Conservation (phyloP, 1,140 invertebrate genomes). For the Brachionus koreanus region DNA sequence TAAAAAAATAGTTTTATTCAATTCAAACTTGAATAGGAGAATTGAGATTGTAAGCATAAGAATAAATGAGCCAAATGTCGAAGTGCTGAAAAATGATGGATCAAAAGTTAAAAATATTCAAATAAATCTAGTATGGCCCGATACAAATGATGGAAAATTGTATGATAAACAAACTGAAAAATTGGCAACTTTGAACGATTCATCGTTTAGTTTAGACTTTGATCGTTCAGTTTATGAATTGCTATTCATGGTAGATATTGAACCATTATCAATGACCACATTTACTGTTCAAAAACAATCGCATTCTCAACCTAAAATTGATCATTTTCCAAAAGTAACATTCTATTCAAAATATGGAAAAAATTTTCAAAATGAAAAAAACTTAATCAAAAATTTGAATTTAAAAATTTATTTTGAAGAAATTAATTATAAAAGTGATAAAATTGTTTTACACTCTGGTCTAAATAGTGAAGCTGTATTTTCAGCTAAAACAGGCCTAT, state of each 20-base stretch:
- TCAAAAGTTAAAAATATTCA: slow-evolving; percentile 7
- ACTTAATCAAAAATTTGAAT: not conserved
- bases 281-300: not conserved
- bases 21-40: slow-evolving; percentile 32
- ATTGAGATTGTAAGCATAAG: slow-evolving; percentile 2
- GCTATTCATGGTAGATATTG: slow-evolving; percentile 12
- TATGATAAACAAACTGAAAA: not conserved
- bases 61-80: not conserved
- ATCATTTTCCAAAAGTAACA: slow-evolving; percentile 2
- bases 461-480: slow-evolving; percentile 27
- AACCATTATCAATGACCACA: slow-evolving; percentile 6
- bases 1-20: slow-evolving; percentile 27
- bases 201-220: not conserved
- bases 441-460: not conserved
- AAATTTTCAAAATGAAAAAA: not conserved
- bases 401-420: slow-evolving; percentile 2
- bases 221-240: not conserved
- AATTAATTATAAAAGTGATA: not conserved
- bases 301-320: not conserved
- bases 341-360: not conserved
- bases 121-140: slow-evolving; percentile 13
- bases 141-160: not conserved
- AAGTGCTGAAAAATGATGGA: not conserved
- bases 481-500: slow-evolving; percentile 48
- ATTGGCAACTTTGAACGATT: not conserved